phyloP scores from a whole-genome alignment of 2,888 invertebrate species.

The Sepiola atlantica region DNA sequence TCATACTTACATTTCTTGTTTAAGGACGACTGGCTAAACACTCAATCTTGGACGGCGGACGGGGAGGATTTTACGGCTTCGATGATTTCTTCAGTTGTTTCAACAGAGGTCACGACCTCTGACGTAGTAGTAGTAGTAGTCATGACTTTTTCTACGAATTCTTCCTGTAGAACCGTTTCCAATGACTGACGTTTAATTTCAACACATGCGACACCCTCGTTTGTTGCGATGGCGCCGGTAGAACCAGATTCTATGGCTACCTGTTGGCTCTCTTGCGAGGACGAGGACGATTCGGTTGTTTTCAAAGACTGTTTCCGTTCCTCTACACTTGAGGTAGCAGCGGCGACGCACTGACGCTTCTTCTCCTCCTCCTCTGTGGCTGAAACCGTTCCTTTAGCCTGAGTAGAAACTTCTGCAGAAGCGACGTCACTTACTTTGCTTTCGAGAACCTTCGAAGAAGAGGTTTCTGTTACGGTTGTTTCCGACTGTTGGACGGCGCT shows the following conservation, averaged over 20 bases:
- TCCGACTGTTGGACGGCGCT: background rate
- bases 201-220: background rate
- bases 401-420: background rate
- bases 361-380: background rate
- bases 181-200: background rate
- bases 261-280: background rate
- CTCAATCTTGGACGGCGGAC: background rate
- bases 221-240: background rate
- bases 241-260: background rate
- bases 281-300: background rate
- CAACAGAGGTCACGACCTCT: background rate
- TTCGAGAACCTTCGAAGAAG: background rate
- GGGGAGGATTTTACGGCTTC: background rate
- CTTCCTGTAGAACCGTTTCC: background rate
- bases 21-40: background rate
- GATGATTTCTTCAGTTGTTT: background rate
- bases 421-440: background rate
- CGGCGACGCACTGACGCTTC: background rate
- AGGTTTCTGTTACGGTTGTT: background rate
- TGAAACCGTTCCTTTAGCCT: background rate
- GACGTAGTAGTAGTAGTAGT: background rate
- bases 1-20: background rate
- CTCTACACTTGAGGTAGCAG: constrained; percentile 7
- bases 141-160: background rate
- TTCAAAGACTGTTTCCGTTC: background rate